Percentiles rank a stretch among this genome's conserved stretches.
Evolutionary conservation across 2,113 vertebrate species (phyloP).

Genomic region (Terrapene triunguis): DNA sequence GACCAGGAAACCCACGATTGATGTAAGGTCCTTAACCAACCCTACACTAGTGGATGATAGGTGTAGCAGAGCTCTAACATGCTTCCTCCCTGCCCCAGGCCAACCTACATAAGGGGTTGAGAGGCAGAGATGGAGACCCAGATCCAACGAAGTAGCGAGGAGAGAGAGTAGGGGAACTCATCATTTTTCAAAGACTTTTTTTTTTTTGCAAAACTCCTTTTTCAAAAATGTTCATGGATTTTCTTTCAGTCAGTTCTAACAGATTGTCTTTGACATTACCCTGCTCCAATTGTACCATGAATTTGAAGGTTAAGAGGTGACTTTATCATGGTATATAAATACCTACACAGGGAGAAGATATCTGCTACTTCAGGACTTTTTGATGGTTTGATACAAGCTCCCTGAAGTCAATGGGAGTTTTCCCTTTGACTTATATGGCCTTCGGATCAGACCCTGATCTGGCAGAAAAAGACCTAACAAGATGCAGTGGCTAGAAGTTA

Average conservation of each 20-base stretch:
- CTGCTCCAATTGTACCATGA: neutral
- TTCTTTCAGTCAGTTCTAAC: neutral
- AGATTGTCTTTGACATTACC: neutral
- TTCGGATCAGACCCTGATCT: neutral
- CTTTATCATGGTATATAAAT: neutral
- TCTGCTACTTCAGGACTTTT: neutral
- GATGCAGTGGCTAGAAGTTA: accelerated
- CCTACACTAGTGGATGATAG: neutral
- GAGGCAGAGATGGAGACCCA: neutral
- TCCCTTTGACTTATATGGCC: neutral
- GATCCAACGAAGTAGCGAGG: neutral
- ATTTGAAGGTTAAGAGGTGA: neutral
- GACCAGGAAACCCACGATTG: neutral
- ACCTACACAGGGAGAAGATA: neutral
- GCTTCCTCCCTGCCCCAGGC: neutral
- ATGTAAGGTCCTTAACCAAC: neutral
- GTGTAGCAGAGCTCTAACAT: neutral
- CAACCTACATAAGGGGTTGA: neutral
- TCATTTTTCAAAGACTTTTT: neutral
- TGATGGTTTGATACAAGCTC: neutral
- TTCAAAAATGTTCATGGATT: neutral
- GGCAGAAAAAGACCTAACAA: accelerated
- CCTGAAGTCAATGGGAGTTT: neutral
- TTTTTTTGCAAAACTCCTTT: neutral
- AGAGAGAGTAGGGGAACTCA: neutral